A percentile compares a stretch with the other conserved stretches of the same genome.
Conservation (phyloP, 2,113 vertebrate species). For the Phainopepla nitens region DNA sequence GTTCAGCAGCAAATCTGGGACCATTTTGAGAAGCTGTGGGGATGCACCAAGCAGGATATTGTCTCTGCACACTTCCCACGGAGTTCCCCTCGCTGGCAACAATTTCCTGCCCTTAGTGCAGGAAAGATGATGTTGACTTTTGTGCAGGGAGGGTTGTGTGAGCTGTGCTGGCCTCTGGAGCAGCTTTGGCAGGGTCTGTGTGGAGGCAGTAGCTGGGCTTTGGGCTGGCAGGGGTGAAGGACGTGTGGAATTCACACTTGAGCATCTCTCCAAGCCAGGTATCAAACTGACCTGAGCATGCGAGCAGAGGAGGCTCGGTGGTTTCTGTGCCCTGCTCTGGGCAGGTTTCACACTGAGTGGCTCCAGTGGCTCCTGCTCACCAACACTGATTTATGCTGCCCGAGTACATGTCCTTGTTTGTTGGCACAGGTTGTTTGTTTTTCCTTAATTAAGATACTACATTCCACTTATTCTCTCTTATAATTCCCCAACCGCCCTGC, state of each 20-base stretch:
- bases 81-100: neutral
- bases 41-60: neutral
- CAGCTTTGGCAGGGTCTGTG: neutral
- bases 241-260: accelerated
- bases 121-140: neutral
- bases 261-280: neutral
- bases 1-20: neutral
- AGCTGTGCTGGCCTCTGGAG: neutral
- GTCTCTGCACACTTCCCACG: neutral
- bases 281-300: neutral
- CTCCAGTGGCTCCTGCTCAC: neutral
- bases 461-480: neutral
- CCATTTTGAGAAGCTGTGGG: neutral
- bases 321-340: neutral
- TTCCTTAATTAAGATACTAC: neutral
- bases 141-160: neutral
- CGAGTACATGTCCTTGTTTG: neutral
- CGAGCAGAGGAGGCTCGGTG: neutral
- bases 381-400: neutral
- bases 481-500: neutral
- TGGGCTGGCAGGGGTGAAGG: neutral
- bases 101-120: neutral
- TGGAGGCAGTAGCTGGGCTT: neutral
- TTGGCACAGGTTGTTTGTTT: neutral
- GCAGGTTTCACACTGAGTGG: neutral